Conservation (phyloP, 2,888 invertebrate genomes). For the Oxyscelio sp. region DNA sequence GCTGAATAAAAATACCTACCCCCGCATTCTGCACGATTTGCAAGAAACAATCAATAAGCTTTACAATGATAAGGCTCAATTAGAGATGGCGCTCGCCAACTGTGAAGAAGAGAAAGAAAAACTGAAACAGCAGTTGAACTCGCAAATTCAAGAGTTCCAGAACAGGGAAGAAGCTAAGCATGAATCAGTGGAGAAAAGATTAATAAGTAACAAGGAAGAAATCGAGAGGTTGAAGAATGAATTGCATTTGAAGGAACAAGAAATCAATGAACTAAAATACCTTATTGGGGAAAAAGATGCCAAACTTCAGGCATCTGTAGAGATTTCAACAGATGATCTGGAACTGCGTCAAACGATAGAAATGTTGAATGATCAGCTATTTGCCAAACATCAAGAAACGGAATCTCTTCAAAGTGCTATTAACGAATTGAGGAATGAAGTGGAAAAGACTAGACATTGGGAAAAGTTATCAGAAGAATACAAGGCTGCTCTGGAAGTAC, state of each 20-base stretch:
- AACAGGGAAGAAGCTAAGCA: constrained; percentile 65
- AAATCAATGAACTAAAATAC: constrained; percentile 81
- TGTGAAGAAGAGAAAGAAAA: constrained; percentile 78
- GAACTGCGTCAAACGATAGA: constrained; percentile 78
- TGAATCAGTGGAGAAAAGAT: constrained; percentile 62
- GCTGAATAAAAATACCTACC: constrained; percentile 88
- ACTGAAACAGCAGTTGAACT: constrained; percentile 72
- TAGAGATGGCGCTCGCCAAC: constrained; percentile 78
- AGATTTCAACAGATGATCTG: constrained; percentile 79
- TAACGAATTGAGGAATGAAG: constrained; percentile 76
- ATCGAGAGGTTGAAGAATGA: constrained; percentile 82
- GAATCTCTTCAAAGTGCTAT: constrained; percentile 77
- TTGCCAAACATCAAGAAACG: constrained; percentile 80
- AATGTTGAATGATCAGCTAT: constrained; percentile 78
- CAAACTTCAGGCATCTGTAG: constrained; percentile 79
- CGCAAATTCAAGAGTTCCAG: constrained; percentile 66
- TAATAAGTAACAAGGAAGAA: constrained; percentile 79
- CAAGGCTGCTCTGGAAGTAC: constrained; percentile 73
- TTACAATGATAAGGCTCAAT: constrained; percentile 81
- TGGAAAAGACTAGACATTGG: constrained; percentile 72
- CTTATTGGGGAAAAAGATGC: constrained; percentile 81
- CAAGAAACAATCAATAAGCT: constrained; percentile 84
- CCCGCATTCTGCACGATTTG: constrained; percentile 86
- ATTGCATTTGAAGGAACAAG: constrained; percentile 81
- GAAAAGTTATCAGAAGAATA: constrained; percentile 78